Base-by-base conservation (phyloP, 2,113 vertebrate genomes). In the Opisthocomus hoazin region DNA sequence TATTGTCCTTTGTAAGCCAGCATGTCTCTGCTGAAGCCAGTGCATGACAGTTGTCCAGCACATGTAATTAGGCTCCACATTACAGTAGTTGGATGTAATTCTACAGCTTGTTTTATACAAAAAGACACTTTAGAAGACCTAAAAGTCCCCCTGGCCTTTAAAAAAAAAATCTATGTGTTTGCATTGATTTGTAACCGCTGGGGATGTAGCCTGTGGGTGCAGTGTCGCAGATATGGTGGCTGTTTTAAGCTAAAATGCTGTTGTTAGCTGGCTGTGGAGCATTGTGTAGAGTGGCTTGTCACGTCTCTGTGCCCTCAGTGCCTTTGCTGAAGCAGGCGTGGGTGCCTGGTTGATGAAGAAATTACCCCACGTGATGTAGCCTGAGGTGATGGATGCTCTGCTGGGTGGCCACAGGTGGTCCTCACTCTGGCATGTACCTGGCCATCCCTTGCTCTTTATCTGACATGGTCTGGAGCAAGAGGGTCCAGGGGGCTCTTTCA, bases 401-500 rank as follows among this genome's bases (percentile, higher is more conserved):
- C 32, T 61, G 24, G 15, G 7, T 89, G 63, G 10, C 15, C 4
- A 1, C 54, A 5, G 3, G 13, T 60, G 11, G 34, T 57, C 36
- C 46, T 89, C 19, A 3, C 34, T 71, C 10, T 6, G 12, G 8
- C 5, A 0, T 23, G 32, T 57, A 48, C 10, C 8, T 8, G 14
- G 27, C 64, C 7, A 2, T 54, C 65, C 14, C 34, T 76, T 24
- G 5, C 15, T 76, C 12, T 9, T 58, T 37, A 1, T 3, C 26
- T 45, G 29, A 17, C 36, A 14, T 37, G 39, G 18, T 39, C 39
- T 43, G 27, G 24, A 90, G 36, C 46, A 75, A 19, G 21, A 56
- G 20, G 19, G 18, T 16, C 0, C 0, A 0, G 60, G 12, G 20
- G 2, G 3, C 5, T 39, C 41, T 91, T 73, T 87, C 5, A 2